phyloP scores from a whole-genome alignment of 2,797 vertebrate species.

The Gobionotothen gibberifrons region DNA sequence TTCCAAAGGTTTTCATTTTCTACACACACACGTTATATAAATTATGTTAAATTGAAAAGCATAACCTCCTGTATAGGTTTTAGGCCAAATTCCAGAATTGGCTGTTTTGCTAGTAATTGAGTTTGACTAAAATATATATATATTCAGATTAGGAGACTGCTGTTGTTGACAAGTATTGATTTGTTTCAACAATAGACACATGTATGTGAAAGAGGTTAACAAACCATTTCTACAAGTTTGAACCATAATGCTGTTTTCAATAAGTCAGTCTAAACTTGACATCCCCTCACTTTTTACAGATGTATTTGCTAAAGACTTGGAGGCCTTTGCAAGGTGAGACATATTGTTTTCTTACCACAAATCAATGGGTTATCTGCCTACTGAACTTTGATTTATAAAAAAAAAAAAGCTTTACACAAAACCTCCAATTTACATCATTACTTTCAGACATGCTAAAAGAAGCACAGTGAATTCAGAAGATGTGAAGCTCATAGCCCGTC shows the following conservation, averaged over 20 bases:
- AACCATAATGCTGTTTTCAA: not conserved
- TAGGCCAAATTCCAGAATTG: no score
- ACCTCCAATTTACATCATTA: not conserved
- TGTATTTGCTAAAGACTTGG: constrained; percentile 92
- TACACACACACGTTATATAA: no score
- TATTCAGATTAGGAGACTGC: no score
- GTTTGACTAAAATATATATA: no score
- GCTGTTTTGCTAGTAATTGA: no score
- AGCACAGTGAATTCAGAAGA: constrained; percentile 90
- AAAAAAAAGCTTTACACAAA: not conserved
- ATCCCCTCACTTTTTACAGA: constrained; percentile 76
- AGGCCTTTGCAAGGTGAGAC: constrained; percentile 93
- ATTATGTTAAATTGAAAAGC: no score
- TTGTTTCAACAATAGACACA: not conserved
- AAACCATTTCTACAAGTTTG: not conserved
- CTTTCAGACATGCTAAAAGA: constrained; percentile 92
- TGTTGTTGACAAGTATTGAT: not conserved
- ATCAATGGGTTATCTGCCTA: not conserved
- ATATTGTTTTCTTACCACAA: not conserved
- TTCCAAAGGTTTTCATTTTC: no score
- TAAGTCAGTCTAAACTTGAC: not conserved
- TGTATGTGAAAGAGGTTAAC: not conserved
- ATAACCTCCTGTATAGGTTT: no score
- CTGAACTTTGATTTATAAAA: no score
- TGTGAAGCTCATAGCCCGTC: constrained; percentile 92